Base-by-base conservation (phyloP, 1,140 invertebrate species). In the Drosophila repletoides region DNA sequence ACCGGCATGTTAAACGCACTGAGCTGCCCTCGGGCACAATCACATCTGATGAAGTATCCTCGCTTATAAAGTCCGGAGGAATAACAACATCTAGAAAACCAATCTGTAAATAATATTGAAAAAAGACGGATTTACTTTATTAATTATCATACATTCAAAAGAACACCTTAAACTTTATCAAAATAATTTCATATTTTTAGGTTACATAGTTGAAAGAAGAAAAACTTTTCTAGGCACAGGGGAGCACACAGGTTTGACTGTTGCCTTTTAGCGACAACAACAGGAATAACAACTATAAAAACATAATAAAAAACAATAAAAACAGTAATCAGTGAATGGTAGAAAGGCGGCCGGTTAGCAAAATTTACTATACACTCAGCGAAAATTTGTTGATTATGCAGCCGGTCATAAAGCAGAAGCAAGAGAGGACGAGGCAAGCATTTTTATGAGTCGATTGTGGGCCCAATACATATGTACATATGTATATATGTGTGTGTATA, bases 81-180 rank as follows among this genome's bases (percentile, higher is more conserved):
- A 97, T 95, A 10, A 96, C 95, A 10, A 97, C 95, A 38, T 96
- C 94, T 70, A 97, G 91, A 76, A 93, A 93, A 6, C 95, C 95
- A 90, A 96, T 94, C 95, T 96, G 90, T 12, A 91, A 91, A 40
- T 36, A 38, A 38, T 56, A 31, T 6, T 24, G n/a, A 14, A 33
- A 46, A n/a, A 10, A 9, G n/a, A 4, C 15, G 22, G n/a, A n/a
- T n/a, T n/a, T n/a, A n/a, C n/a, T n/a, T n/a, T n/a, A n/a, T n/a
- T n/a, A n/a, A n/a, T n/a, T n/a, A n/a, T n/a, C n/a, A n/a, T n/a
- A n/a, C n/a, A n/a, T n/a, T n/a, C n/a, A n/a, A n/a, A n/a, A n/a
- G n/a, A n/a, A n/a, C n/a, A n/a, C n/a, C n/a, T n/a, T n/a, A n/a
- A n/a, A n/a, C n/a, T n/a, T n/a, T n/a, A n/a, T n/a, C n/a, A n/a